phyloP scores from a whole-genome alignment of 2,797 vertebrate genomes.

The Liasis olivaceus region DNA sequence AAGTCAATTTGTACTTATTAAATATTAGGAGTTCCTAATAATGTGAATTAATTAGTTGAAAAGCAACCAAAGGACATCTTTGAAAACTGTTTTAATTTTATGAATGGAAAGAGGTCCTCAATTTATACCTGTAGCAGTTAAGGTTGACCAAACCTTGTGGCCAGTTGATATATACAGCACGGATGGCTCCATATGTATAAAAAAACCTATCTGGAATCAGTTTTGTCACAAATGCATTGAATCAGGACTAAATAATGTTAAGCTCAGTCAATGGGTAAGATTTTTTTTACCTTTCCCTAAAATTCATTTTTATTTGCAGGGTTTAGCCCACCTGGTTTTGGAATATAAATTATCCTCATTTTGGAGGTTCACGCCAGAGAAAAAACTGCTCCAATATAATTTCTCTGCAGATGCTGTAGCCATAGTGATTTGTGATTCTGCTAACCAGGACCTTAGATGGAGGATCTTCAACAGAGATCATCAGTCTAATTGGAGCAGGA shows the following conservation, averaged over 20 bases:
- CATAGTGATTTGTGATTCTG: neutral
- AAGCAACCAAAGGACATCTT: neutral
- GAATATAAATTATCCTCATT: neutral
- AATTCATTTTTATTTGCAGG: neutral
- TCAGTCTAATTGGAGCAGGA: neutral
- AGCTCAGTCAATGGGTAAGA: neutral
- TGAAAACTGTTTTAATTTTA: neutral
- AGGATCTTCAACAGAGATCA: neutral
- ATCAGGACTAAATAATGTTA: neutral
- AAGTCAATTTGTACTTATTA: neutral
- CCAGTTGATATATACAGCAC: neutral
- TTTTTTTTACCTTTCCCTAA: neutral
- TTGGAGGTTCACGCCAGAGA: neutral
- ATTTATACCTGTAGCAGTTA: neutral
- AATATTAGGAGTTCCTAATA: neutral
- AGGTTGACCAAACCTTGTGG: neutral
- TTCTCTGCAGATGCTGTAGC: neutral
- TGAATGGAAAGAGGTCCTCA: neutral
- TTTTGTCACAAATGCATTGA: neutral
- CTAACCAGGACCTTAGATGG: neutral
- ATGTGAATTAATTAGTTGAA: neutral
- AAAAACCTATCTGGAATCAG: neutral
- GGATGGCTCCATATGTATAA: neutral
- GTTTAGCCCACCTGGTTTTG: neutral
- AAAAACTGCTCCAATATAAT: neutral